Base-by-base conservation (phyloP, 1,140 invertebrate species). In the Trichogramma pretiosum region DNA sequence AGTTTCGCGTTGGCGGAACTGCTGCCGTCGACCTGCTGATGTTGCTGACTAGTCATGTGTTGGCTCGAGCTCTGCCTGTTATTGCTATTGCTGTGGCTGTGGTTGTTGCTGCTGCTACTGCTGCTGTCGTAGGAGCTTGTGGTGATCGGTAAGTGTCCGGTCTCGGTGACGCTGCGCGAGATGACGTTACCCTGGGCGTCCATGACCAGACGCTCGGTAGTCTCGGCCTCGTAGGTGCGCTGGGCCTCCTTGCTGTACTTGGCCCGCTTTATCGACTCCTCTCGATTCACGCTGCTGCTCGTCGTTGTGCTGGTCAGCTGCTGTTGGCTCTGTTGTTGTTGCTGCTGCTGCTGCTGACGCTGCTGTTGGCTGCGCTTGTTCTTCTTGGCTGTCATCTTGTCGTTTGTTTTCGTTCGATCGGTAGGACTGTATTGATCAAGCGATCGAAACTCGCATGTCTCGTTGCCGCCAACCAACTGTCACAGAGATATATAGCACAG, bases 161-260 rank as follows among this genome's bases (percentile, higher is more conserved):
- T 26, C 48, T 48, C 37, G 1, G n/a, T n/a, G n/a, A n/a, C n/a
- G n/a, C n/a, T n/a, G n/a, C n/a, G n/a, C n/a, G n/a, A 55, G 28
- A 70, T 53, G 0, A 67, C 54, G 28, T 70, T 65, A 5, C 67
- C 68, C 37, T 62, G 63, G 0, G 66, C 60, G 26, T 70, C 67
- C 52, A 64, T 58, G 32, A 70, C 42, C 2, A 62, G 21, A n/a
- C 46, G 42, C 19, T 45, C 41, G 18, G 22, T 32, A 19, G 28
- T 33, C 39, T 53, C 39, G n/a, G 14, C 51, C 48, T 55, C 54
- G 46, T 34, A 14, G 9, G 22, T 48, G 1, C 43, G 28, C 30
- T 51, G 43, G 10, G 30, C n/a, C 32, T 51, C 49, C 13, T 32
- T 30, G 5, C 4, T 18, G 33, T 43, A 53, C 42, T 39, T 52